A percentile compares a stretch with the other conserved stretches of the same genome.
phyloP scores from a whole-genome alignment of 2,888 invertebrate genomes.

The Pocota personata region DNA sequence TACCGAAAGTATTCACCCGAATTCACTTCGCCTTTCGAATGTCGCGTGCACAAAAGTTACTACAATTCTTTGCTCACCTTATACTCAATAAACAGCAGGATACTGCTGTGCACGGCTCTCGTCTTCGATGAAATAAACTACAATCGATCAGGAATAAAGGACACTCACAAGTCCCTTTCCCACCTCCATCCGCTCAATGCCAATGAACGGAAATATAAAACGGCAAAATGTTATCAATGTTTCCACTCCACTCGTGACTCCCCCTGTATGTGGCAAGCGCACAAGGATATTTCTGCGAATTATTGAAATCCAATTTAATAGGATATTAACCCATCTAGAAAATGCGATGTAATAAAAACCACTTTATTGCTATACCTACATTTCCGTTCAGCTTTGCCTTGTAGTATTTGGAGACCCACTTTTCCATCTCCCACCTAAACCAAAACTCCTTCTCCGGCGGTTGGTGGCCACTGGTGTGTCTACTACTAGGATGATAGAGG shows the following conservation, averaged over 20 bases:
- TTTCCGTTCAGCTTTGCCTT: conserved; percentile 45
- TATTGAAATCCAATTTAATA: conserved; percentile 66
- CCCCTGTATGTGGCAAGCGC: conserved; percentile 51
- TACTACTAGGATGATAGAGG: background rate
- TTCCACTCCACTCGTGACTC: conserved; percentile 54
- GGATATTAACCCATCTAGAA: conserved; percentile 63
- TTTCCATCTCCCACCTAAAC: conserved; percentile 22
- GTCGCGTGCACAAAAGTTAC: conserved; percentile 24
- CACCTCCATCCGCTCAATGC: background rate
- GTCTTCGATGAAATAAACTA: conserved; percentile 35
- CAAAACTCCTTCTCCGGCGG: conserved; percentile 8
- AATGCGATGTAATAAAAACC: conserved; percentile 70
- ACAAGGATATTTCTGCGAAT: conserved; percentile 62
- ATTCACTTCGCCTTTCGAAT: background rate
- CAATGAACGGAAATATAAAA: conserved; percentile 59
- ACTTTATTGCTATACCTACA: conserved; percentile 62
- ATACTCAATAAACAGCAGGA: conserved; percentile 39
- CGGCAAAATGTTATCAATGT: conserved; percentile 60
- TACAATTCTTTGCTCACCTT: conserved; percentile 26
- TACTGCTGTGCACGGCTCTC: conserved; percentile 1
- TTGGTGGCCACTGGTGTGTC: conserved; percentile 39
- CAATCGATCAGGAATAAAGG: conserved; percentile 58
- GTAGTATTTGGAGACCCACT: conserved; percentile 52
- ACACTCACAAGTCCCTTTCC: conserved; percentile 19
- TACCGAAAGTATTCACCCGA: background rate